Percentiles rank a stretch among this genome's conserved stretches.
phyloP scores from a whole-genome alignment of 2,113 vertebrate genomes.

The Telmatochromis brichardi region DNA sequence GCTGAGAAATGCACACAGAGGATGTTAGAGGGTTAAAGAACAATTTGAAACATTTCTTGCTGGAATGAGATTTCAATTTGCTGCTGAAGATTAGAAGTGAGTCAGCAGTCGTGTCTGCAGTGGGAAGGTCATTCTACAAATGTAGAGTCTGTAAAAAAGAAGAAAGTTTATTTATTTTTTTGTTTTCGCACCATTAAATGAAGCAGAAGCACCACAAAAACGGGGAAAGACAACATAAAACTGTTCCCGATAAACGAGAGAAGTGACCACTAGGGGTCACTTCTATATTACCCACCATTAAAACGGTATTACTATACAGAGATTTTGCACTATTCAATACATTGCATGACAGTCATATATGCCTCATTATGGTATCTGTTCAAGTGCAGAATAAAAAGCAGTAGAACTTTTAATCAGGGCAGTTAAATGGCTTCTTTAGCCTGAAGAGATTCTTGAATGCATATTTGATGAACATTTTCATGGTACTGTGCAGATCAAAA shows the following conservation, averaged over 20 bases:
- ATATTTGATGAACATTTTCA: background rate
- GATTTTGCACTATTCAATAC: background rate
- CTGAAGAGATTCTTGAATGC: background rate
- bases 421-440: background rate
- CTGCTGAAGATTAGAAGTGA: background rate
- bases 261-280: background rate
- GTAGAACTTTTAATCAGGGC: background rate
- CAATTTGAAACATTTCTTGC: background rate
- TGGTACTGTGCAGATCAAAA: background rate
- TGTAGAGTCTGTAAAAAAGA: background rate
- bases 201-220: background rate
- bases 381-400: background rate
- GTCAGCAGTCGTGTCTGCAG: background rate
- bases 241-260: background rate
- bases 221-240: background rate
- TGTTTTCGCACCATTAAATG: background rate
- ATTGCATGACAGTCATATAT: background rate
- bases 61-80: constrained; percentile 7
- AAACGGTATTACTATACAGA: background rate
- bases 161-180: background rate
- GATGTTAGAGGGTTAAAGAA: background rate
- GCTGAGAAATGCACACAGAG: background rate
- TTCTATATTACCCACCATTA: background rate
- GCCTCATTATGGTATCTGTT: background rate
- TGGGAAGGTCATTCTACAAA: background rate